These are phyloP conservation scores for Chouioia cunea DNA, from an alignment of 2,888 invertebrate genomes.

Conservation along the genomic window DNA sequence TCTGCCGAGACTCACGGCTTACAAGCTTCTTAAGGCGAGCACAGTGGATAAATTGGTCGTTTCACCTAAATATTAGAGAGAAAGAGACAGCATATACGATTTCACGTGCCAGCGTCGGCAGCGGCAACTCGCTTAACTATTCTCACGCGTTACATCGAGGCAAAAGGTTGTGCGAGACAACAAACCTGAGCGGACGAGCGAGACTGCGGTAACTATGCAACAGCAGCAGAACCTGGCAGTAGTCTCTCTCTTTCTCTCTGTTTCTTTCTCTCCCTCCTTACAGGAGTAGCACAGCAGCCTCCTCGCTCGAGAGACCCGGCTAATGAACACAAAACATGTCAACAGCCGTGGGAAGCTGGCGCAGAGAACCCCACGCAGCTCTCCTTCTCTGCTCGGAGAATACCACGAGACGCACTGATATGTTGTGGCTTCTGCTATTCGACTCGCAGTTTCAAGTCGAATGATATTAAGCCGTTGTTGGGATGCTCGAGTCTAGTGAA, in stretches of 20 bases:
- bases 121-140: slow-evolving; percentile 41
- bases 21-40: slow-evolving; percentile 34
- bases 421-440: neutral
- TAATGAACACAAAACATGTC: slow-evolving; percentile 68
- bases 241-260: slow-evolving; percentile 5
- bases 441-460: slow-evolving; percentile 2
- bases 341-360: slow-evolving; percentile 66
- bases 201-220: slow-evolving; percentile 34
- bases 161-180: slow-evolving; percentile 52
- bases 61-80: slow-evolving; percentile 44
- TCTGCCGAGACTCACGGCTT: slow-evolving; percentile 7
- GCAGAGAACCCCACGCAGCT: slow-evolving; percentile 25
- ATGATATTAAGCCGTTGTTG: neutral
- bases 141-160: slow-evolving; percentile 57
- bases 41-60: slow-evolving; percentile 42
- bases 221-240: slow-evolving; percentile 6
- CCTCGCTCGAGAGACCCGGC: slow-evolving; percentile 52
- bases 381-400: slow-evolving; percentile 27
- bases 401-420: slow-evolving; percentile 20
- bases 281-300: neutral
- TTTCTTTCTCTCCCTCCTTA: slow-evolving; percentile 14
- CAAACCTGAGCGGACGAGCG: slow-evolving; percentile 33
- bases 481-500: too few species aligned
- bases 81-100: neutral
- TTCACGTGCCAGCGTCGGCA: neutral